Conservation (phyloP, 2,888 invertebrate genomes). For the Spisula solida region DNA sequence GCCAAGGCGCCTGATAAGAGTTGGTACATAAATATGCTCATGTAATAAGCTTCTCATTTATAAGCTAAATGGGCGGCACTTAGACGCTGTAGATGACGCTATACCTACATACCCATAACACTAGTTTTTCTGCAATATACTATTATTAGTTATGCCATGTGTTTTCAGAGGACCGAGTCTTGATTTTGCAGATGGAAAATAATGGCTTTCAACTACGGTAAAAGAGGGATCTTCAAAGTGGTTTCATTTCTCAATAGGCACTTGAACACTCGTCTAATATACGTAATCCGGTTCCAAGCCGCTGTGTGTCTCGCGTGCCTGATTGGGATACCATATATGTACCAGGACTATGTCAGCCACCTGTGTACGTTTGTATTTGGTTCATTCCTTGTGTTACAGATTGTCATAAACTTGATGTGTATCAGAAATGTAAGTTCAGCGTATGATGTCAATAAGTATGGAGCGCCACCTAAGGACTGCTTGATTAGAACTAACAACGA, state of each 20-base stretch:
- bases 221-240: neutral
- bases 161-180: too few relatives aligned
- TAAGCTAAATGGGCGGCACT: too few relatives aligned
- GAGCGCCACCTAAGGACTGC: constrained; percentile 9
- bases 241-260: neutral
- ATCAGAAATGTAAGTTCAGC: constrained; percentile 76
- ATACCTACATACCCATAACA: too few relatives aligned
- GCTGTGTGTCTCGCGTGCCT: neutral
- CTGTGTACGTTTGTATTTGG: constrained; percentile 45
- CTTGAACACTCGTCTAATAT: neutral
- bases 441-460: constrained; percentile 68
- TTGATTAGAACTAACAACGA: neutral
- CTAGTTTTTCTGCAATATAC: too few relatives aligned
- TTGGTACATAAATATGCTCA: too few relatives aligned
- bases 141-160: too few relatives aligned
- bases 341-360: neutral
- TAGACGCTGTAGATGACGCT: too few relatives aligned
- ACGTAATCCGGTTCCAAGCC: neutral
- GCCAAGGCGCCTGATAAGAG: too few relatives aligned
- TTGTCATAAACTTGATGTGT: constrained; percentile 80
- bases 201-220: neutral
- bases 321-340: neutral
- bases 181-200: neutral
- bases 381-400: constrained; percentile 73
- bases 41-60: too few relatives aligned